A percentile compares a stretch with the other conserved stretches of the same genome.
These are phyloP conservation scores for Dicyrtomina minuta DNA, from an alignment of 2,888 invertebrate genomes.

Conservation along the genomic window DNA sequence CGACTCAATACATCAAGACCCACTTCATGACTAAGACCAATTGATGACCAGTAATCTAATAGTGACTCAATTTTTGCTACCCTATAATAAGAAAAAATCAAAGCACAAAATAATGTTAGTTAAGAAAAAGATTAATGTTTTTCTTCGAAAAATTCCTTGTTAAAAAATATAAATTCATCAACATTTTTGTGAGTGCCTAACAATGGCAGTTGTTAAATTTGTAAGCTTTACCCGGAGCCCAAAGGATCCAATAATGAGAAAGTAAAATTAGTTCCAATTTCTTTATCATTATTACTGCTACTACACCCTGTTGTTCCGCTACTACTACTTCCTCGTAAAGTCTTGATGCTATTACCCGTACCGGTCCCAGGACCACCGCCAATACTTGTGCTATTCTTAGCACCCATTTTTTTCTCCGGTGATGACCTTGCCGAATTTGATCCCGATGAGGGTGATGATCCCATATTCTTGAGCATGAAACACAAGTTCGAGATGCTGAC, in stretches of 20 bases:
- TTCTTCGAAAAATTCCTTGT: too few relatives aligned
- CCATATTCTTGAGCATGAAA: slow-evolving; percentile 54
- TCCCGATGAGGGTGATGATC: slow-evolving; percentile 13
- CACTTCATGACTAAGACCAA: slow-evolving; percentile 24
- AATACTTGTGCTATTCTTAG: neutral
- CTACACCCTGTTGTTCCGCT: slow-evolving; percentile 1
- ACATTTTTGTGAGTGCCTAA: too few relatives aligned
- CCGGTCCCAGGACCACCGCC: neutral
- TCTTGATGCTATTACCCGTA: neutral
- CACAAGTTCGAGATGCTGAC: slow-evolving; percentile 56
- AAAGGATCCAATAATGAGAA: slow-evolving; percentile 31
- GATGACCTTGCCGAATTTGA: slow-evolving; percentile 22
- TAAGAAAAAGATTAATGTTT: slow-evolving; percentile 4
- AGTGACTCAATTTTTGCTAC: slow-evolving; percentile 21
- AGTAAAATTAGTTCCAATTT: slow-evolving; percentile 7
- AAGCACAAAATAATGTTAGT: neutral
- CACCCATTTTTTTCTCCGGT: slow-evolving; percentile 20
- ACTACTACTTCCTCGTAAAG: slow-evolving; percentile 6
- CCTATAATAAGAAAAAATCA: neutral
- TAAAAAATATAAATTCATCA: too few relatives aligned
- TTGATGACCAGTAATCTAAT: slow-evolving; percentile 24
- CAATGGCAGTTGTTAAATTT: too few relatives aligned
- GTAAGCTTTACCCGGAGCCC: slow-evolving; percentile 21
- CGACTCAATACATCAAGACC: slow-evolving; percentile 17
- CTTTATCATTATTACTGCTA: slow-evolving; percentile 14